phyloP scores from a whole-genome alignment of 2,888 invertebrate genomes.

The Reticulitermes lucifugus region DNA sequence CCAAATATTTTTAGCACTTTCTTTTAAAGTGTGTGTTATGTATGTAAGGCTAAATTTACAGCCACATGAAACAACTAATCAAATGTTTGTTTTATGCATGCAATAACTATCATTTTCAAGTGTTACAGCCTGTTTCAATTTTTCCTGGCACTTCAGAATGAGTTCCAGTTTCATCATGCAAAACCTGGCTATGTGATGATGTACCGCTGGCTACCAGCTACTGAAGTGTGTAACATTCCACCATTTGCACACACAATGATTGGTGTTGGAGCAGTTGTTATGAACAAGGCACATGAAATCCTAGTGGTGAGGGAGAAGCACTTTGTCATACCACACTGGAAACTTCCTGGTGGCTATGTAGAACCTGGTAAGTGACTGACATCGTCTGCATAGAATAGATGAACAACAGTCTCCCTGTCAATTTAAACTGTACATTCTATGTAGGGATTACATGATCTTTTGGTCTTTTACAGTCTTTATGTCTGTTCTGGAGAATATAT shows the following conservation, averaged over 20 bases:
- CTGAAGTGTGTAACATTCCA: conserved; percentile 74
- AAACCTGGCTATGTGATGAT: conserved; percentile 82
- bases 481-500: no score
- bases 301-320: conserved; percentile 85
- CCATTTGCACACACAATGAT: conserved; percentile 83
- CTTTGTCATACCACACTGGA: conserved; percentile 75
- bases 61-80: no score
- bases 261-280: conserved; percentile 89
- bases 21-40: no score
- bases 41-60: no score
- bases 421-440: no score
- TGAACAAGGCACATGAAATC: conserved; percentile 81
- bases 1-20: no score
- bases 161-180: conserved; percentile 91
- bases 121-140: neutral
- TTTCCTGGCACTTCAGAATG: conserved; percentile 66
- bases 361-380: conserved; percentile 74
- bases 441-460: no score
- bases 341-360: conserved; percentile 92
- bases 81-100: no score
- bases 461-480: no score
- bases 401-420: no score
- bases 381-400: no score
- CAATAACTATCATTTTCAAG: neutral
- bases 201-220: conserved; percentile 81